These are phyloP conservation scores for Malthinus seriepunctatus DNA, from an alignment of 2,888 invertebrate genomes.

Conservation along the genomic window DNA sequence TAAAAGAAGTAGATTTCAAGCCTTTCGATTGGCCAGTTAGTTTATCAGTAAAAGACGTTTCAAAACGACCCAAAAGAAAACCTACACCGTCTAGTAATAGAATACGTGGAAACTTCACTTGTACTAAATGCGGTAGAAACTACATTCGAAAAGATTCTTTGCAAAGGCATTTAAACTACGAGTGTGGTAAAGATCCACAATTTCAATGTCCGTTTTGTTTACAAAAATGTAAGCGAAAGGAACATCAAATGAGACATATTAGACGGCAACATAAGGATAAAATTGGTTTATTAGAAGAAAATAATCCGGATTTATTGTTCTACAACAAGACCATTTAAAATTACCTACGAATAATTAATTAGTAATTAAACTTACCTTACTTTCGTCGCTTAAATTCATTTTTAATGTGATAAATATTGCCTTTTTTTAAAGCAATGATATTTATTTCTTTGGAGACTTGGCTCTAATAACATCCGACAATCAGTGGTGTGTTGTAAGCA, in stretches of 20 bases:
- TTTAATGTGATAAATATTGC: too few relatives aligned
- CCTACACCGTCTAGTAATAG: conserved; percentile 54
- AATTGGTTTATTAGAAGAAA: conserved; percentile 55
- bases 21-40: conserved; percentile 33
- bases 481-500: too few relatives aligned
- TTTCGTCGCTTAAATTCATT: too few relatives aligned
- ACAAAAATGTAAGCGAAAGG: conserved; percentile 69
- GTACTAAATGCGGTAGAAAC: conserved; percentile 74
- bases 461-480: too few relatives aligned
- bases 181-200: conserved; percentile 73
- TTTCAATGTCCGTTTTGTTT: conserved; percentile 73
- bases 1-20: conserved; percentile 38
- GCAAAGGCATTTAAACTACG: conserved; percentile 75
- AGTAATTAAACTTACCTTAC: too few relatives aligned
- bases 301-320: conserved; percentile 50
- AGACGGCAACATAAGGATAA: conserved; percentile 59
- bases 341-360: too few relatives aligned
- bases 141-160: conserved; percentile 79
- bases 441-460: too few relatives aligned
- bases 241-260: conserved; percentile 62
- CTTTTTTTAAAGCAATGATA: too few relatives aligned
- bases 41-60: conserved; percentile 10
- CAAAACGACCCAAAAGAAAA: conserved; percentile 38
- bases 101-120: conserved; percentile 57
- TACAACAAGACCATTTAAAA: neutral